Base-by-base conservation (phyloP, 2,888 invertebrate species). In the Meiosimyza platycephala region DNA sequence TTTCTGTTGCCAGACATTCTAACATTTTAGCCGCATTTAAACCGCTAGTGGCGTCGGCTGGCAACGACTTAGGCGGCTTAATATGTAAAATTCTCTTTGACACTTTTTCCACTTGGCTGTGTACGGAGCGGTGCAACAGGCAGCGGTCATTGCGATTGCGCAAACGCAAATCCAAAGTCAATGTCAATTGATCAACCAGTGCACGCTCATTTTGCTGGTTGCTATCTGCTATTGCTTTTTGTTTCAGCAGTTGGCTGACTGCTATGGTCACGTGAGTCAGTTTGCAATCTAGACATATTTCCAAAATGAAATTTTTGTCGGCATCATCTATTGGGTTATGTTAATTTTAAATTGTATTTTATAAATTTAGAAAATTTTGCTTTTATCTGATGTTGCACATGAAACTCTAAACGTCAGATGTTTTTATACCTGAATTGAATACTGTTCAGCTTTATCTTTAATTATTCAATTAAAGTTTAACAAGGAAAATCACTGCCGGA, bases 121-220 rank as follows among this genome's bases (percentile, higher is more conserved):
- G 40, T 40, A 28, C 9, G 1, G 40, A 40, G 9, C 40, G 40
- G 40, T 40, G 33, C 60, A 28, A n/a, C 60, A 12, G 15, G 28
- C 60, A 33, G 18, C 47, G 50, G 47, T 63, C 18, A 48, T 15
- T 69, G 68, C 68, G 68, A 69, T 69, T 69, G 68, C 68, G 68
- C 48, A 60, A 59, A 69, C 68, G 68, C 68, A 51, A 69, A n/a
- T 22, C 68, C 40, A 40, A 40, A 40, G 40, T 40, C 40, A 40
- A 40, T 40, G 40, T 9, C 40, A 33, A 52, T 65, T 50, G 40
- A 9, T 15, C 18, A 48, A 50, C 40, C 40, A 40, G 40, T 40
- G 40, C 57, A 69, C 50, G 59, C 59, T 48, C 59, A 60, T 59
- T 59, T 33, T 59, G 16, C 16, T 60, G 6, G 59, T 51, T 69